Evolutionary conservation across 2,888 invertebrate species (phyloP).

Genomic region (Torymus aiolomorphi): DNA sequence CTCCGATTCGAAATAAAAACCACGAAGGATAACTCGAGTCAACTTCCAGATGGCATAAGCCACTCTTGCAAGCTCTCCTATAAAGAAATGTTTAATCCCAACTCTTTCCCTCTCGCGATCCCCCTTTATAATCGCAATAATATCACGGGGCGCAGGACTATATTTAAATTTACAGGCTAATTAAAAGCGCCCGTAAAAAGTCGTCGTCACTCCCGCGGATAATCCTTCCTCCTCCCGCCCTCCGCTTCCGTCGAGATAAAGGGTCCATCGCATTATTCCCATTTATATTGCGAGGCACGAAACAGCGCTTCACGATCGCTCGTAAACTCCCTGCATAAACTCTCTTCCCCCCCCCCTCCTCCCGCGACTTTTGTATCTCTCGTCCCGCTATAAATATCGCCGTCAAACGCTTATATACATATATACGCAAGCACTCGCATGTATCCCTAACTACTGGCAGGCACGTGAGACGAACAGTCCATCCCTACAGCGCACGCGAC

Average conservation of each 20-base stretch:
- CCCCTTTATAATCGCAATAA: constrained; percentile 7
- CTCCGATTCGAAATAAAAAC: too few species aligned
- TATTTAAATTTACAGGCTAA: constrained; percentile 45
- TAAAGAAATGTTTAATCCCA: too few species aligned
- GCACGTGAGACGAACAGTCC: constrained; percentile 30
- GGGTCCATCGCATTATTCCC: constrained; percentile 50
- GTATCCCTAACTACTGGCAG: constrained; percentile 38
- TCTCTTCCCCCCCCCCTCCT: background rate
- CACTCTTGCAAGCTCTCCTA: too few species aligned
- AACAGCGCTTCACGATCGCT: constrained; percentile 49
- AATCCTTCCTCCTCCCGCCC: constrained; percentile 33
- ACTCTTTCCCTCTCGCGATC: too few species aligned
- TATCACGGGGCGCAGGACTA: background rate
- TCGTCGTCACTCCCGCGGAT: constrained; percentile 5
- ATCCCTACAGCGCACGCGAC: constrained; percentile 30
- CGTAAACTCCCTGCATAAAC: constrained; percentile 42
- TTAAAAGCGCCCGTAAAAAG: constrained; percentile 45
- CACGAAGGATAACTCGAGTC: too few species aligned
- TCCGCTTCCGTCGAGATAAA: constrained; percentile 44
- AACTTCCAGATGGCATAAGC: too few species aligned
- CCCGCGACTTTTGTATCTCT: constrained; percentile 34
- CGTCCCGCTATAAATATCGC: constrained; percentile 40
- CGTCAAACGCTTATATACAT: constrained; percentile 42
- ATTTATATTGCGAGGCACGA: constrained; percentile 52
- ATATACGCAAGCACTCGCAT: background rate